Percentiles rank a stretch among this genome's conserved stretches.
Evolutionary conservation across 2,797 vertebrate species (phyloP).

Genomic region (Falco concolor): DNA sequence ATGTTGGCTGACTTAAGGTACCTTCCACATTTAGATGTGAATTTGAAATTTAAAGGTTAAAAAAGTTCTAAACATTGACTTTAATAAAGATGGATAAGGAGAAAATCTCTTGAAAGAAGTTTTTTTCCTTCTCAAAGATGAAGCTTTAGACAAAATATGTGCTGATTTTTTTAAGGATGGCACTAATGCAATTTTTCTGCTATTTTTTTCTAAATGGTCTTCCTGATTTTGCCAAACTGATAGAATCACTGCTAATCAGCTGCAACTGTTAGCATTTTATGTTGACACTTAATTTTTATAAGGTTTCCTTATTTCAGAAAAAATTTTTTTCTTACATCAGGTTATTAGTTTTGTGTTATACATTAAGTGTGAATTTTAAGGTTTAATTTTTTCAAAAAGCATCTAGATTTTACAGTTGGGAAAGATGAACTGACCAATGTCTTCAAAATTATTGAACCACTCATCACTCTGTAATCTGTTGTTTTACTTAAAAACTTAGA

Average conservation of each 20-base stretch:
- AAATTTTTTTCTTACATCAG: accelerated
- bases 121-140: neutral
- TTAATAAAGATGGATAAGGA: neutral
- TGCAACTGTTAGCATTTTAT: neutral
- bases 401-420: neutral
- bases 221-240: neutral
- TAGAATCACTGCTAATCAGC: neutral
- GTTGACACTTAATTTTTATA: neutral
- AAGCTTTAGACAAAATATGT: neutral
- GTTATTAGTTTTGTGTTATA: neutral
- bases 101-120: neutral
- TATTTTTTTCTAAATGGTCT: neutral
- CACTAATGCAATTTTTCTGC: neutral
- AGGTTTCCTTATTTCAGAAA: neutral
- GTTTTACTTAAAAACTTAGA: neutral
- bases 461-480: neutral
- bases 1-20: neutral
- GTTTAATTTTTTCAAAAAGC: neutral
- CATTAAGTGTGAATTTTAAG: neutral
- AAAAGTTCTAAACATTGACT: neutral
- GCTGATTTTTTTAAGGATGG: neutral
- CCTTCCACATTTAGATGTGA: neutral
- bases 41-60: neutral
- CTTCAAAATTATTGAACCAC: neutral
- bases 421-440: neutral